Conservation (phyloP, 2,113 vertebrate genomes). For the Cinclus mexicanus region DNA sequence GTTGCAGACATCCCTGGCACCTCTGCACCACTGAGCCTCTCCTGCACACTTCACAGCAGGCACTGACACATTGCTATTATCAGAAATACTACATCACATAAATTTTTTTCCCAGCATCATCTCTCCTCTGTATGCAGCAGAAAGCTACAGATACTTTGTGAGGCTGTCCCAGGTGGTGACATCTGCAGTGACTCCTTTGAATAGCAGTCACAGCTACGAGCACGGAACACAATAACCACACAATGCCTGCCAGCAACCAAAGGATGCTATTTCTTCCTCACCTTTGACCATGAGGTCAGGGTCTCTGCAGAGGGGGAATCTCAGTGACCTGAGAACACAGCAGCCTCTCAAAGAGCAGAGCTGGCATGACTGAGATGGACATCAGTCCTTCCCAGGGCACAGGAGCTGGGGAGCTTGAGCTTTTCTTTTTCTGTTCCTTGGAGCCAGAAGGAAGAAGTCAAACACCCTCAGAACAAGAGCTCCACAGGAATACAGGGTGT, state of each 20-base stretch:
- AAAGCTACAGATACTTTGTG: neutral
- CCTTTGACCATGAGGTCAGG: neutral
- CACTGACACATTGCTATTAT: too few species aligned
- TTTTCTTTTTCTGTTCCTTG: neutral
- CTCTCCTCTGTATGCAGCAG: neutral
- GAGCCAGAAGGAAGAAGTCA: neutral
- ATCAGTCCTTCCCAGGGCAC: neutral
- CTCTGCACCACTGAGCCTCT: neutral
- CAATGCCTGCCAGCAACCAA: neutral
- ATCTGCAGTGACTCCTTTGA: neutral
- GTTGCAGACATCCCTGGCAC: neutral
- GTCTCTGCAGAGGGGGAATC: neutral
- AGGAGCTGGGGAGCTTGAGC: neutral
- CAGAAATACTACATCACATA: neutral
- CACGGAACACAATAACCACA: neutral
- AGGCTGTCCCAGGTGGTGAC: neutral
- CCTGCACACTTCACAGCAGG: neutral
- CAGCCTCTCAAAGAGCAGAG: neutral
- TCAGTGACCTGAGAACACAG: neutral
- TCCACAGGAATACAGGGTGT: neutral
- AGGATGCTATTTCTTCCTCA: neutral
- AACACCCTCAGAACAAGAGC: neutral
- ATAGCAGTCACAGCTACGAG: neutral
- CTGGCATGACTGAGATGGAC: accelerated
- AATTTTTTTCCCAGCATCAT: neutral